phyloP scores from a whole-genome alignment of 2,113 vertebrate genomes.

The Xyrauchen texanus region DNA sequence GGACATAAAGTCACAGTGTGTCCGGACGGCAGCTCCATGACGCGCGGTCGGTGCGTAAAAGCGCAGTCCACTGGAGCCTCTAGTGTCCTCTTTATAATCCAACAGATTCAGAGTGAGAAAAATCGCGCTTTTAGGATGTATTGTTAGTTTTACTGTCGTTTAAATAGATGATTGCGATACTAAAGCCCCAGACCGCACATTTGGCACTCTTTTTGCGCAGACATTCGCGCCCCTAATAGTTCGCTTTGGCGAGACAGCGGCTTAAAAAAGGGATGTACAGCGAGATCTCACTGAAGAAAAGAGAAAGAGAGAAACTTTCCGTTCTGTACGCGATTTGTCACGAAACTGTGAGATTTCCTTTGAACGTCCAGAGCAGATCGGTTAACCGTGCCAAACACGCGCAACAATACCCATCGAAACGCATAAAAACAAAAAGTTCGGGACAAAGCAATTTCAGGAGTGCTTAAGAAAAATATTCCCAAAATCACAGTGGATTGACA shows the following conservation, averaged over 20 bases:
- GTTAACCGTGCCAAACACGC: background rate
- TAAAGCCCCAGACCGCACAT: background rate
- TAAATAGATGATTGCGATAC: background rate
- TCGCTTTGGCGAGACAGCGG: constrained; percentile 11
- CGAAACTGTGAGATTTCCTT: constrained; percentile 2
- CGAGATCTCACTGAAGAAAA: background rate
- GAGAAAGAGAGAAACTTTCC: constrained; percentile 47
- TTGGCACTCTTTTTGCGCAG: constrained; percentile 28
- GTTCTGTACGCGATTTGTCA: background rate
- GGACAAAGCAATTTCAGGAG: background rate
- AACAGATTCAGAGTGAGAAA: background rate
- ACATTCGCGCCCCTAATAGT: constrained; percentile 33
- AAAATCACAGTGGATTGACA: constrained; percentile 40
- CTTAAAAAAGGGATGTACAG: background rate
- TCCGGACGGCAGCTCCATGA: constrained; percentile 47
- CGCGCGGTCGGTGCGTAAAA: constrained; percentile 37
- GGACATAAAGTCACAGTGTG: constrained; percentile 68
- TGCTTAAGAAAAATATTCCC: constrained; percentile 31
- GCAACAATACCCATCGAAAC: background rate
- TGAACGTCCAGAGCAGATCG: background rate
- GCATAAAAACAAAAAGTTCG: constrained; percentile 2
- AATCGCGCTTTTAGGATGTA: background rate
- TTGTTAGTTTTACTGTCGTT: background rate
- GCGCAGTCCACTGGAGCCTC: constrained; percentile 18
- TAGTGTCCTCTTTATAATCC: constrained; percentile 28